Percentiles rank a stretch among this genome's conserved stretches.
These are phyloP conservation scores for Lichenostomus cassidix DNA, from an alignment of 2,113 vertebrate genomes.

Conservation along the genomic window DNA sequence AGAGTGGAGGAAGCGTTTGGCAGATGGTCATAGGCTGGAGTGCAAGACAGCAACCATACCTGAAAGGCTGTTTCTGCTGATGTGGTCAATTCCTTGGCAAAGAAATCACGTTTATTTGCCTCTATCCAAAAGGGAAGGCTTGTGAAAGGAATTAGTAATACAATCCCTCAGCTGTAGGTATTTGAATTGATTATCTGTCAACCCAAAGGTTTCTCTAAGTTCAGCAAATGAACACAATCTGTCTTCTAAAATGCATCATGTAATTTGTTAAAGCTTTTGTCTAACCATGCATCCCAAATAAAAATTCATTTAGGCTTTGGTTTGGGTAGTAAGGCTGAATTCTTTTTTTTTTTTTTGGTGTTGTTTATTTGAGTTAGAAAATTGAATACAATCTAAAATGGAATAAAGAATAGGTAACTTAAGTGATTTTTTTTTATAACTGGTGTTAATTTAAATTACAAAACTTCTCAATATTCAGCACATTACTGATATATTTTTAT, in stretches of 20 bases:
- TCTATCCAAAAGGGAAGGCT: slow-evolving; percentile 60
- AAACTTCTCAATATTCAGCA: not conserved
- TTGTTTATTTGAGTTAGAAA: slow-evolving; percentile 10
- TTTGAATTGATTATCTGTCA: slow-evolving; percentile 76
- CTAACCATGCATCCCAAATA: slow-evolving; percentile 41
- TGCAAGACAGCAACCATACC: not conserved
- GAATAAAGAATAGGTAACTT: not conserved
- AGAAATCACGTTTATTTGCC: slow-evolving; percentile 18
- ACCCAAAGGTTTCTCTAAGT: slow-evolving; percentile 69
- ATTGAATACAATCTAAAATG: not conserved
- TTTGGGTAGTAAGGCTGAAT: not conserved
- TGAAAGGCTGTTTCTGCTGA: slow-evolving; percentile 8
- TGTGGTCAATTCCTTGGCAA: slow-evolving; percentile 41
- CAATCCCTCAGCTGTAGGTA: slow-evolving; percentile 70
- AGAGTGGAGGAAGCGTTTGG: not conserved
- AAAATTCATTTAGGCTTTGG: slow-evolving; percentile 18
- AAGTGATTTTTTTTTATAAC: not conserved
- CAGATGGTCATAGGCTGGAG: not conserved
- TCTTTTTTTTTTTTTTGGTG: not conserved
- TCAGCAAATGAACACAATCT: slow-evolving; percentile 72
- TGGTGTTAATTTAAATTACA: slow-evolving; percentile 2
- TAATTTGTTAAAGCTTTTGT: slow-evolving; percentile 68
- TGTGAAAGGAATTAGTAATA: slow-evolving; percentile 70
- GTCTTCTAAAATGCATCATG: slow-evolving; percentile 60
- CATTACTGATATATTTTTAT: slow-evolving; percentile 9